Evolutionary conservation across 2,888 invertebrate species (phyloP).

Genomic region (Caenorhabditis plicata): DNA sequence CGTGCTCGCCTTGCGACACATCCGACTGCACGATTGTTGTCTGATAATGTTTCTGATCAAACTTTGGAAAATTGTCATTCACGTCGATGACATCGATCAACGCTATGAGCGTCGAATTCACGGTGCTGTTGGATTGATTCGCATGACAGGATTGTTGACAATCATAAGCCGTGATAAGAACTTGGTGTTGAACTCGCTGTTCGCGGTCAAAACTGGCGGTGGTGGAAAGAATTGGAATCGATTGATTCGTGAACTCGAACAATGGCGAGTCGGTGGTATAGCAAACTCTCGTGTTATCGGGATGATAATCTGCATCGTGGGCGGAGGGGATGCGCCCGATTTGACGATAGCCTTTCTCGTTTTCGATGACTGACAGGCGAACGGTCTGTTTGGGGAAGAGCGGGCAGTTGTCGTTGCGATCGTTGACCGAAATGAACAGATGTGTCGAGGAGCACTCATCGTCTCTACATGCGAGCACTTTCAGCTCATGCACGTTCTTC

Average conservation of each 20-base stretch:
- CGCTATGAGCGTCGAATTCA: constrained; percentile 34
- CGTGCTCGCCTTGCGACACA: constrained; percentile 25
- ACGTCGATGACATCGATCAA: constrained; percentile 41
- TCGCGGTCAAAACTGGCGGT: constrained; percentile 44
- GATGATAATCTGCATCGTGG: constrained; percentile 40
- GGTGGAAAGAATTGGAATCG: constrained; percentile 40
- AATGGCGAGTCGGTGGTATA: constrained; percentile 37
- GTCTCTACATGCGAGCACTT: constrained; percentile 30
- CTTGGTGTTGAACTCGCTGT: constrained; percentile 36
- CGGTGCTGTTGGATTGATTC: constrained; percentile 41
- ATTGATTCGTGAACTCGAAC: constrained; percentile 38
- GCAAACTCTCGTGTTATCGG: constrained; percentile 48
- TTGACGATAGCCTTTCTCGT: constrained; percentile 33
- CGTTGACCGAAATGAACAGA: constrained; percentile 48
- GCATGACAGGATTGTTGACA: constrained; percentile 40
- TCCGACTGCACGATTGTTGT: constrained; percentile 36
- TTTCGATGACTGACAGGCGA: constrained; percentile 33
- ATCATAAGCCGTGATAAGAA: constrained; percentile 43
- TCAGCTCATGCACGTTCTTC: constrained; percentile 47
- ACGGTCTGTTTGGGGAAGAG: constrained; percentile 46
- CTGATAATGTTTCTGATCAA: constrained; percentile 33
- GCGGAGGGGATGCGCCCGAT: constrained; percentile 46
- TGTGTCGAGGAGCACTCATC: constrained; percentile 41
- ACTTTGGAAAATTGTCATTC: constrained; percentile 55
- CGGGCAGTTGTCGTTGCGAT: constrained; percentile 53